These are phyloP conservation scores for Leptopilina boulardi DNA, from an alignment of 1,140 invertebrate genomes.

Conservation along the genomic window DNA sequence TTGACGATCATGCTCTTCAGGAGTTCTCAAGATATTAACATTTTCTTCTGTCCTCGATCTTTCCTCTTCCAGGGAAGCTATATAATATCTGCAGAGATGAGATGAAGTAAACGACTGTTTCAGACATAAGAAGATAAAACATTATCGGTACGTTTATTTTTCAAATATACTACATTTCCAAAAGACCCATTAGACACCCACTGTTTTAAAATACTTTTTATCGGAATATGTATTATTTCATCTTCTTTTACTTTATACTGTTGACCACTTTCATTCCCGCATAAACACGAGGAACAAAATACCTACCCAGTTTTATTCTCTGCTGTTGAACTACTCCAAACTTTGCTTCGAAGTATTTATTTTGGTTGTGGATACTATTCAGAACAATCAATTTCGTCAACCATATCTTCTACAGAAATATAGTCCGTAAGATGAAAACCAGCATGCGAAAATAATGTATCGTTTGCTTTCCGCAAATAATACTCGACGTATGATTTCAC, in stretches of 20 bases:
- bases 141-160: not conserved
- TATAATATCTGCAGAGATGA: not conserved
- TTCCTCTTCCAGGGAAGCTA: not conserved
- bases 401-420: not conserved
- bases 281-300: not conserved
- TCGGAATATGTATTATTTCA: not conserved
- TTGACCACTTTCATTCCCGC: not conserved
- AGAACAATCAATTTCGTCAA: not conserved
- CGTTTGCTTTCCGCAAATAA: not conserved
- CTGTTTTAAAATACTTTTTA: not conserved
- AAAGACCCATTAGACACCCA: not conserved
- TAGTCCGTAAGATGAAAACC: not conserved
- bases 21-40: not conserved
- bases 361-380: not conserved
- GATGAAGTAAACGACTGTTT: too few relatives aligned
- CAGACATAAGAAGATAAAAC: not conserved
- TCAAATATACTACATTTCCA: not conserved
- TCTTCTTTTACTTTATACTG: not conserved
- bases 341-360: not conserved
- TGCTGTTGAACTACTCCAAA: not conserved
- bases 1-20: not conserved
- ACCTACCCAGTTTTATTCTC: not conserved
- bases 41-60: conserved; percentile 3
- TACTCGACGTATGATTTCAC: not conserved
- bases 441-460: not conserved